phyloP scores from a whole-genome alignment of 2,113 vertebrate species.

The Baryphthengus martii region DNA sequence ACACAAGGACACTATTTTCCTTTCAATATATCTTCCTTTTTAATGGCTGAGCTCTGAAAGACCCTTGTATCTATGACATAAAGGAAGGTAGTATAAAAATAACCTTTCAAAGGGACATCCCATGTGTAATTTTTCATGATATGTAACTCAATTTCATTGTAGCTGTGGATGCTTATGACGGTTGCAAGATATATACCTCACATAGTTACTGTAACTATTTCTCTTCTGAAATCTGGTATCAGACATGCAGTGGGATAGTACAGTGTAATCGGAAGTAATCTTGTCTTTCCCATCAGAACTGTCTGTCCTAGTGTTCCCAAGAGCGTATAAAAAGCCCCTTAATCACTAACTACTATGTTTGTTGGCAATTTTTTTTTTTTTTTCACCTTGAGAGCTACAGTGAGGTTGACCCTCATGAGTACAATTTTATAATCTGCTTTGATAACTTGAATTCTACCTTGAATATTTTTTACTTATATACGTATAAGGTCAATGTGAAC shows the following conservation, averaged over 20 bases:
- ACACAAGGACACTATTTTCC: neutral
- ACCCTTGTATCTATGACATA: neutral
- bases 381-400: constrained; percentile 51
- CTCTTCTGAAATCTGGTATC: constrained; percentile 8
- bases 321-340: constrained; percentile 41
- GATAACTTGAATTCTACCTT: constrained; percentile 50
- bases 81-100: neutral
- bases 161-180: neutral
- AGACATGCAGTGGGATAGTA: neutral
- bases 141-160: neutral
- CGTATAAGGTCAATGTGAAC: constrained; percentile 38
- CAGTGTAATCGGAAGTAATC: constrained; percentile 31
- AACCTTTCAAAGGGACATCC: neutral
- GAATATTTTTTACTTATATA: constrained; percentile 55
- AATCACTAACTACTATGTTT: constrained; percentile 46
- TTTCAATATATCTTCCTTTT: neutral
- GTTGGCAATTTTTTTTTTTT: constrained; percentile 58
- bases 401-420: constrained; percentile 55
- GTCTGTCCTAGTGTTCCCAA: neutral
- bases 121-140: constrained; percentile 13
- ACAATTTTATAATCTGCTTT: constrained; percentile 42
- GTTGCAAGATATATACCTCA: neutral
- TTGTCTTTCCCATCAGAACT: constrained; percentile 15
- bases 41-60: neutral
- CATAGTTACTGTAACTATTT: neutral